Evolutionary conservation across 2,888 invertebrate genomes (phyloP), one percentile per base, ranked within the genome.

Genomic region (Apoderus coryli): DNA sequence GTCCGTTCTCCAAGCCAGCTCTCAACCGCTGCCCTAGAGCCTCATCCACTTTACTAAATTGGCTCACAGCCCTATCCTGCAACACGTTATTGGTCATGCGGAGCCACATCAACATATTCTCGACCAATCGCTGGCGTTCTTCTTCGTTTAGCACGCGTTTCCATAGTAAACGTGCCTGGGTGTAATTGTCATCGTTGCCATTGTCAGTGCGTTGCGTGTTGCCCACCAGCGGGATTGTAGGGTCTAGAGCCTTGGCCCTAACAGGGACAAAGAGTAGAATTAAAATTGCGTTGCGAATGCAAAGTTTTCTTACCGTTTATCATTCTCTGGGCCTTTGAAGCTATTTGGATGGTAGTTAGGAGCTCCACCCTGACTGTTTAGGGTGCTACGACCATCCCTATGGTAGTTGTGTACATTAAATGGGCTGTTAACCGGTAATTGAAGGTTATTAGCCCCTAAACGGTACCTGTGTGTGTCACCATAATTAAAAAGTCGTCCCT

Each of bases 321-420:
- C 71, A 36, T 72, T 70, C 42, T 76, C 71, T 0, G 93, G 92
- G 0, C 95, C 95, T 32, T 71, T 67, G 62, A 93, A 96, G 39
- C 90, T 92, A 63, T 96, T 96, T 1, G 96, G 96, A 64, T 73
- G 90, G 56, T 96, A 96, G 60, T 93, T 95, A 3, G 95, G 95
- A 2, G 84, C 78, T n/a, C 81, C 85, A 3, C 73, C 76, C 57
- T 90, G 89, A 56, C 88, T 90, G 42, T 72, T 37, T 4, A 46
- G 10, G n/a, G 46, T 45, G 6, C 37, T 30, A n/a, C 72, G 67
- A 0, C 93, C 95, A 54, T 93, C 93, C 22, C 95, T 72, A 55
- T 86, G 84, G 53, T 84, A 92, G 57, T 89, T 88, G 19, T 63
- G 58, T 2, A 71, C 67, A 36, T 70, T 61, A 61, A 72, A 88